Evolutionary conservation across 2,888 invertebrate species (phyloP).

Genomic region (Torymus tubicola): DNA sequence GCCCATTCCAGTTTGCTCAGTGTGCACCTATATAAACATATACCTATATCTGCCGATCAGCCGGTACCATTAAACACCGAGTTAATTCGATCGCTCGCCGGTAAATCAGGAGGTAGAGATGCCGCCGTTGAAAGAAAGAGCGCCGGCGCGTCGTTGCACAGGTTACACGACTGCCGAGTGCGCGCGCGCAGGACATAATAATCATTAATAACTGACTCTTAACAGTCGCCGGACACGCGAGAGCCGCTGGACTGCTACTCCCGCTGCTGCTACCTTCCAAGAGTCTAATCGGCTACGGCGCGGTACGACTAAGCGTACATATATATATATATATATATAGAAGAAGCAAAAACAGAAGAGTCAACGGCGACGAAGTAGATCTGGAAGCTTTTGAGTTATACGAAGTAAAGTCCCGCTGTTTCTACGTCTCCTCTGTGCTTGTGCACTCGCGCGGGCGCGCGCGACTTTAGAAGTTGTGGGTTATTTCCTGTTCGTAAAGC

Average conservation of each 20-base stretch:
- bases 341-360: constrained; percentile 5
- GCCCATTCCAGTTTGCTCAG: constrained; percentile 43
- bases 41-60: constrained; percentile 42
- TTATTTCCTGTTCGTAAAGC: background rate
- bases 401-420: background rate
- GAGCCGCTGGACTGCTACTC: constrained; percentile 5
- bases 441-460: background rate
- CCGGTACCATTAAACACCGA: constrained; percentile 41
- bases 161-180: constrained; percentile 6
- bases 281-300: constrained; percentile 38
- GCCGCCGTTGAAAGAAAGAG: background rate
- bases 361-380: constrained; percentile 5
- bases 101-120: constrained; percentile 69
- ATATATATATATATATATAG: background rate
- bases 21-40: background rate
- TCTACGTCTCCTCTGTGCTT: too few species aligned
- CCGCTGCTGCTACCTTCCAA: background rate
- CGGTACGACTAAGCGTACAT: background rate
- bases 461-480: background rate
- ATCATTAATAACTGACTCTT: constrained; percentile 50
- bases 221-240: constrained; percentile 52
- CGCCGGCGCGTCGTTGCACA: background rate
- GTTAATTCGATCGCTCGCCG: constrained; percentile 54
- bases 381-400: constrained; percentile 26
- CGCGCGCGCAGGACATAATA: constrained; percentile 37